These are phyloP conservation scores for Larimichthys polyactis DNA, from an alignment of 2,113 vertebrate genomes.

Conservation along the genomic window DNA sequence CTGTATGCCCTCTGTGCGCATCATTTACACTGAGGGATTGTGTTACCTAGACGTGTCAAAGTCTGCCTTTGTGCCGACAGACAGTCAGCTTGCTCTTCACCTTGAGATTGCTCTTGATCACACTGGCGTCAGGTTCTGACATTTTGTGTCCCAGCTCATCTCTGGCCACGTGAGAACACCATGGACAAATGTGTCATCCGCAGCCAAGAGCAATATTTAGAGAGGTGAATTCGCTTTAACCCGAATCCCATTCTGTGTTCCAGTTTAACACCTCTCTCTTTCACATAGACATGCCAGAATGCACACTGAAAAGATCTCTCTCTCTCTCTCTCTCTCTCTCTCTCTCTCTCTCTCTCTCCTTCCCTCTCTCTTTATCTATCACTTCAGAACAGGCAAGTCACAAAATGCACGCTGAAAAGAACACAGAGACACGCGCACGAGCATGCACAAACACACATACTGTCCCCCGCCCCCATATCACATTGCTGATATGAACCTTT, in stretches of 20 bases:
- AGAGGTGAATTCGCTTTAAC: conserved; percentile 63
- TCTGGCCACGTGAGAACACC: conserved; percentile 60
- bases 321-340: background rate
- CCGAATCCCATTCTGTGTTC: conserved; percentile 38
- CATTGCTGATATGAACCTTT: conserved; percentile 64
- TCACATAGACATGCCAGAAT: conserved; percentile 49
- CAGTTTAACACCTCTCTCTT: conserved; percentile 48
- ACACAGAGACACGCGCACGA: conserved; percentile 36
- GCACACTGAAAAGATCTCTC: conserved; percentile 36
- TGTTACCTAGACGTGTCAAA: conserved; percentile 67
- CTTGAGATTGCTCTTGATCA: conserved; percentile 67
- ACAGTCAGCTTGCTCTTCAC: conserved; percentile 64
- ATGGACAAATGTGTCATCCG: conserved; percentile 53
- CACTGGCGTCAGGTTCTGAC: conserved; percentile 65
- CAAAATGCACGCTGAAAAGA: conserved; percentile 53
- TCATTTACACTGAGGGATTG: conserved; percentile 70
- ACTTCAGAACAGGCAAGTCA: conserved; percentile 41
- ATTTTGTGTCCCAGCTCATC: conserved; percentile 55
- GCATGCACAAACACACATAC: conserved; percentile 27
- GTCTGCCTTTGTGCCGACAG: conserved; percentile 65
- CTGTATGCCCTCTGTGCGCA: conserved; percentile 56
- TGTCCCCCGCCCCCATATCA: conserved; percentile 42
- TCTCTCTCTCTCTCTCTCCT: background rate
- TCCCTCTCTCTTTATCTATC: conserved; percentile 42
- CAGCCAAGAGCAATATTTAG: conserved; percentile 60